Base-by-base conservation (phyloP, 2,797 vertebrate species). In the Pangasius mekongensis region DNA sequence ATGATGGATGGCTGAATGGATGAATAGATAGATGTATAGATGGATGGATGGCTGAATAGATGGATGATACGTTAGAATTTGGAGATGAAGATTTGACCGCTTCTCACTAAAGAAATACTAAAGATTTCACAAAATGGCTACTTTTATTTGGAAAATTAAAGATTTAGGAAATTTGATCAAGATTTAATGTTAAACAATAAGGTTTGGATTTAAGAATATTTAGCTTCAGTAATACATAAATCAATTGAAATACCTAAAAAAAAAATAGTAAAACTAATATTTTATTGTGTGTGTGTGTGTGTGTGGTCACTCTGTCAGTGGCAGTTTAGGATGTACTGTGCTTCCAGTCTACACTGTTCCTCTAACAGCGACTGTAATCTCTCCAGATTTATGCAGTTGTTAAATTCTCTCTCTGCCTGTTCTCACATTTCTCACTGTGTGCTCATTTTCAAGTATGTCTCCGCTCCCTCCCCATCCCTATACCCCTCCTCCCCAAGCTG, bases 401-500 rank as follows among this genome's bases (percentile, higher is more conserved):
- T 84, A 52, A 69, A 36, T 64, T 82, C 86, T 71, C 49, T 39
- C 77, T 87, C 76, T 43, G 69, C 56, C 77, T 73, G 64, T 74
- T 82, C 88, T 74, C 77, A 56, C 49, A 87, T 84, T 86, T 87
- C 71, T 84, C 80, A 36, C 71, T 24, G 85, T 86, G 85, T 84
- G 80, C 88, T 89, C 85, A 86, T 89, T 89, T 89, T 89, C 88
- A 62, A 89, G 60, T 89, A 73, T 52, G 87, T 74, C 76, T 82
- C 87, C 60, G 11, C 85, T 69, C 77, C 69, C 62, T 74, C n/a
- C 69, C 78, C 22, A 16, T 52, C 36, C 58, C 71, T 36, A 56
- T 52, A 56, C 20, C 58, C 69, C 74, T 58, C 86, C 73, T 77
- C 83, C 39, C 62, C 43, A 52, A 87, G 56, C 84, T 86, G 81